A percentile compares a stretch with the other conserved stretches of the same genome.
Evolutionary conservation across 2,113 vertebrate species (phyloP).

Genomic region (Pygoscelis adeliae): DNA sequence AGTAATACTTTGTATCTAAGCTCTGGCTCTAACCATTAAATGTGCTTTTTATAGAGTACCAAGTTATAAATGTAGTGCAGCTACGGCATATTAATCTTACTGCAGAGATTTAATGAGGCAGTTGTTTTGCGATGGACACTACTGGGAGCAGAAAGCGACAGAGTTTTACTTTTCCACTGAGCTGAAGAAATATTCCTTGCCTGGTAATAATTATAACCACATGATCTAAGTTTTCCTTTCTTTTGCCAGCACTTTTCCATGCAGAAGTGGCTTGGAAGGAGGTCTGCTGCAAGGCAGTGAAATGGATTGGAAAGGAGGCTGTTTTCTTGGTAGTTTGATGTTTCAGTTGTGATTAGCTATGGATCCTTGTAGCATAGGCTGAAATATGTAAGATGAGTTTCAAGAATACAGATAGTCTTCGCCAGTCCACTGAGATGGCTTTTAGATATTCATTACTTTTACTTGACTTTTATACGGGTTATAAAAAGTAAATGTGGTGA

Average conservation of each 20-base stretch:
- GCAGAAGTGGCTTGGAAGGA: constrained; percentile 82
- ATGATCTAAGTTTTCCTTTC: constrained; percentile 85
- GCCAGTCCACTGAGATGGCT: constrained; percentile 78
- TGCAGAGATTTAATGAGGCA: constrained; percentile 95
- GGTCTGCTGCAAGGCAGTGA: constrained; percentile 75
- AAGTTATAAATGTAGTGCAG: constrained; percentile 87
- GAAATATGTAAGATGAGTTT: constrained; percentile 75
- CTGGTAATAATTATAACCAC: constrained; percentile 97
- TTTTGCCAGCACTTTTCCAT: constrained; percentile 82
- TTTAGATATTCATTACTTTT: constrained; percentile 82
- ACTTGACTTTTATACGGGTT: constrained; percentile 82
- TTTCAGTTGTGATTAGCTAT: constrained; percentile 75
- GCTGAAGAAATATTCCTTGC: constrained; percentile 85
- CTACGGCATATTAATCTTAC: constrained; percentile 87
- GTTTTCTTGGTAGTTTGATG: constrained; percentile 77
- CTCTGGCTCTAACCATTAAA: constrained; percentile 83
- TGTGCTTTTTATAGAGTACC: constrained; percentile 87
- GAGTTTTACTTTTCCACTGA: constrained; percentile 90
- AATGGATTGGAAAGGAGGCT: constrained; percentile 77
- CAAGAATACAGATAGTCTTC: constrained; percentile 75
- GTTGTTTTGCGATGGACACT: constrained; percentile 90
- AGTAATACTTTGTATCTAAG: constrained; percentile 83
- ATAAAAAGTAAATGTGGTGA: constrained; percentile 84
- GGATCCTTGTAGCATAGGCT: constrained; percentile 67
- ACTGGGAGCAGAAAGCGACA: constrained; percentile 87